Conservation (phyloP, 2,113 vertebrate genomes). For the Taurulus bubalis region DNA sequence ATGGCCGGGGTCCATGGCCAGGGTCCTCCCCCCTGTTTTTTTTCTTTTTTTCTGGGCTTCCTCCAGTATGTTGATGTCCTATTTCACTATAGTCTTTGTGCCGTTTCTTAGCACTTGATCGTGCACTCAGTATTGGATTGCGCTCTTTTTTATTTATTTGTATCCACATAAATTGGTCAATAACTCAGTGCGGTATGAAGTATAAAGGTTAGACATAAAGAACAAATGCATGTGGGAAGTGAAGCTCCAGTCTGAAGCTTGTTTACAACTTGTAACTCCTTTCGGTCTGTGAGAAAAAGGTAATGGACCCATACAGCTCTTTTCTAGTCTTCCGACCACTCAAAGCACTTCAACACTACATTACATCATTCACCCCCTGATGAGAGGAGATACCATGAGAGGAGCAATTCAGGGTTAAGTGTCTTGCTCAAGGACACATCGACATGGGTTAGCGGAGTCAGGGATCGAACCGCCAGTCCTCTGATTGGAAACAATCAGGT, state of each 20-base stretch:
- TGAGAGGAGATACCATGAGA: too few species aligned
- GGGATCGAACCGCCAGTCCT: too few species aligned
- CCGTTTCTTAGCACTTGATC: conserved; percentile 20
- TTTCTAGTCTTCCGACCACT: too few species aligned
- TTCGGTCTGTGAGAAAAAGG: neutral
- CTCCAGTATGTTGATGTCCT: conserved; percentile 17
- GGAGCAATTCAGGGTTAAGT: too few species aligned
- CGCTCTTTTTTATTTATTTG: conserved; percentile 20
- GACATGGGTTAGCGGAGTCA: too few species aligned
- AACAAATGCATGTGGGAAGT: neutral
- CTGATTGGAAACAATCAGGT: too few species aligned
- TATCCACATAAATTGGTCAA: neutral
- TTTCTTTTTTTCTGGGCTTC: neutral
- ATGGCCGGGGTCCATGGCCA: too few species aligned
- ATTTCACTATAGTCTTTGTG: conserved; percentile 24
- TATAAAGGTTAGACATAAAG: conserved; percentile 10
- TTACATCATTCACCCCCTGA: too few species aligned
- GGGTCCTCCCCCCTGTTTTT: too few species aligned
- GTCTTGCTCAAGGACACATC: too few species aligned
- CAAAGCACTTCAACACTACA: too few species aligned
- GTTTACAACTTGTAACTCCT: conserved; percentile 3
- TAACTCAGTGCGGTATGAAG: neutral
- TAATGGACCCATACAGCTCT: too few species aligned
- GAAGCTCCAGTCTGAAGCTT: neutral
- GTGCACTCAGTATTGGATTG: conserved; percentile 14